Evolutionary conservation across 1,140 invertebrate species (phyloP).

Genomic region (Aphaenogaster floridana): DNA sequence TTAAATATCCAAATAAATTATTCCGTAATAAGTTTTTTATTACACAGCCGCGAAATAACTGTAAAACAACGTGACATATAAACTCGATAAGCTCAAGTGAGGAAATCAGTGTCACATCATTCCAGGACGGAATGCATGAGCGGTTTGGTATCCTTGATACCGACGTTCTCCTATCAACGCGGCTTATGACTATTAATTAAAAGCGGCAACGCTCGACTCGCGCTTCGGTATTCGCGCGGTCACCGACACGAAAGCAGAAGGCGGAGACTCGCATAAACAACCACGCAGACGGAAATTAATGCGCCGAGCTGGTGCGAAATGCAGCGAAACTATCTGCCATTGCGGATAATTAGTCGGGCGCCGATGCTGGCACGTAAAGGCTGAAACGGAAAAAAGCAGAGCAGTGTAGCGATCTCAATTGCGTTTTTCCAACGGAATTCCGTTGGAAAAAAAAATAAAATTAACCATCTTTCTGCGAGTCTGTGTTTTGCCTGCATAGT

Average conservation of each 20-base stretch:
- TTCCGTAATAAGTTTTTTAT: neutral
- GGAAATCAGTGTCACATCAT: slow-evolving; percentile 53
- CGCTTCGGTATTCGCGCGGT: slow-evolving; percentile 49
- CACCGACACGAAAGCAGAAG: slow-evolving; percentile 66
- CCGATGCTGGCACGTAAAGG: slow-evolving; percentile 51
- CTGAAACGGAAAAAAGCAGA: neutral
- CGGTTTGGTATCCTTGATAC: slow-evolving; percentile 53
- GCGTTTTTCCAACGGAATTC: slow-evolving; percentile 11
- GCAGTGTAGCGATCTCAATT: slow-evolving; percentile 55
- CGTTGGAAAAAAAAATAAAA: too few relatives aligned
- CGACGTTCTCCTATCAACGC: slow-evolving; percentile 62
- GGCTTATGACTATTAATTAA: slow-evolving; percentile 57
- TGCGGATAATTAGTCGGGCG: slow-evolving; percentile 77
- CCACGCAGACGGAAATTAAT: slow-evolving; percentile 72
- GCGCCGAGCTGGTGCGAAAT: slow-evolving; percentile 72
- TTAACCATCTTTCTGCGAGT: too few relatives aligned
- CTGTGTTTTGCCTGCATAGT: too few relatives aligned
- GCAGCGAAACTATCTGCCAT: slow-evolving; percentile 75
- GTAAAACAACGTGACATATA: neutral
- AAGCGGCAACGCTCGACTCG: slow-evolving; percentile 49
- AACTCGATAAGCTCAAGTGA: slow-evolving; percentile 24
- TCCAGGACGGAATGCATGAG: slow-evolving; percentile 28
- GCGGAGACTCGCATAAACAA: slow-evolving; percentile 72
- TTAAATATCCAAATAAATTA: neutral
- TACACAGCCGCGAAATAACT: neutral